Conservation (phyloP, 2,888 invertebrate genomes). For the Aphodius granarius region DNA sequence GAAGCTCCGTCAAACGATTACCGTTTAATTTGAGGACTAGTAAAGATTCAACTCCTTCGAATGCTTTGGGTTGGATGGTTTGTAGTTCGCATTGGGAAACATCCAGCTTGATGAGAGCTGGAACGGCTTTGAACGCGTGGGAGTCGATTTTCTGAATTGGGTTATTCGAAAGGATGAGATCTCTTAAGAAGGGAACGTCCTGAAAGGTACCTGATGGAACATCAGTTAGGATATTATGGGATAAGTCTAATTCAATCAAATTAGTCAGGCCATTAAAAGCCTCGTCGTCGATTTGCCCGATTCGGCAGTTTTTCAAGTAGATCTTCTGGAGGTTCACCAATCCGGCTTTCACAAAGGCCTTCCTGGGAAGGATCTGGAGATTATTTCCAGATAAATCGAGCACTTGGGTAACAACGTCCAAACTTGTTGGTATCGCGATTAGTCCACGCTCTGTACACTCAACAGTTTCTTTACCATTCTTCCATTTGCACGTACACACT, state of each 20-base stretch:
- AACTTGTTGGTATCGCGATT: constrained; percentile 81
- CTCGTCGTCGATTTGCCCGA: constrained; percentile 82
- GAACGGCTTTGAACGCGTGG: constrained; percentile 73
- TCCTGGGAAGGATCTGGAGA: constrained; percentile 78
- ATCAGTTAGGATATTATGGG: constrained; percentile 77
- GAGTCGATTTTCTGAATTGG: constrained; percentile 79
- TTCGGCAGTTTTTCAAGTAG: constrained; percentile 79
- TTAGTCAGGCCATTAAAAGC: constrained; percentile 87
- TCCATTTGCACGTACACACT: constrained; percentile 91
- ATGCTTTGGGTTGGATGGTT: constrained; percentile 75
- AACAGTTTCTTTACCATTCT: constrained; percentile 89
- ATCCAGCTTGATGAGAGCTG: constrained; percentile 80
- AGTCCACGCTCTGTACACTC: constrained; percentile 84
- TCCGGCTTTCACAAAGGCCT: constrained; percentile 79
- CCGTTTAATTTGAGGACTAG: constrained; percentile 80
- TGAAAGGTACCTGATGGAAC: constrained; percentile 80
- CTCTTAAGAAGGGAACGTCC: constrained; percentile 79
- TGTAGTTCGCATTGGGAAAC: constrained; percentile 80
- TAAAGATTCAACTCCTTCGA: constrained; percentile 74
- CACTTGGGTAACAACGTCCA: constrained; percentile 88
- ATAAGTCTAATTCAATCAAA: constrained; percentile 86
- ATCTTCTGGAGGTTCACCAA: constrained; percentile 86
- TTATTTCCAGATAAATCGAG: constrained; percentile 88
- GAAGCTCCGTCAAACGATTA: constrained; percentile 74
- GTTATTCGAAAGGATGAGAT: constrained; percentile 78